Conservation (phyloP, 2,113 vertebrate species). For the Sylvietta virens region DNA sequence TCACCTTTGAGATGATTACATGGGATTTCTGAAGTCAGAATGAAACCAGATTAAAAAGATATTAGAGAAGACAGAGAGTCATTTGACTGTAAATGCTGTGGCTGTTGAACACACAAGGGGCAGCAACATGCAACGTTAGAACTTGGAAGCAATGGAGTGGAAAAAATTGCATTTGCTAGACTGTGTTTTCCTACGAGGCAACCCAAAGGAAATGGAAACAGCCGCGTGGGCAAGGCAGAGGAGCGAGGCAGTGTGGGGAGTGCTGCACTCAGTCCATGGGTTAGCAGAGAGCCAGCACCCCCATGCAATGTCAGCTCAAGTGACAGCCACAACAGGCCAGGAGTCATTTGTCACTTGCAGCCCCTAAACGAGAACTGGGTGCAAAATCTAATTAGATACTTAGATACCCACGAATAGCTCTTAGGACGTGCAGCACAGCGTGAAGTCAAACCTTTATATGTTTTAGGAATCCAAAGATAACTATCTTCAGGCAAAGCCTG, state of each 20-base stretch:
- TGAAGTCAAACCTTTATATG: not conserved
- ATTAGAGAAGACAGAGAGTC: conserved; percentile 27
- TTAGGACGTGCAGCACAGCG: not conserved
- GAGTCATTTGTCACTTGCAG: not conserved
- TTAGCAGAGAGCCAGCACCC: not conserved
- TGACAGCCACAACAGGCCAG: not conserved
- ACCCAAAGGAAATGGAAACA: not conserved
- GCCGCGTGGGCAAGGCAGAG: not conserved
- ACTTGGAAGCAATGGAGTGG: not conserved
- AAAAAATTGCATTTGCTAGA: conserved; percentile 15
- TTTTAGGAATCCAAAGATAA: not conserved
- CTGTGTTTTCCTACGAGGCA: not conserved
- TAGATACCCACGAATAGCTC: not conserved
- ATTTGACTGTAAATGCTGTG: not conserved
- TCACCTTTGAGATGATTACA: not conserved
- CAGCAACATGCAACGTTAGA: not conserved
- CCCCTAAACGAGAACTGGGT: rapidly evolving
- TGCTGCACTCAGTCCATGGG: rapidly evolving
- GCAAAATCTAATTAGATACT: not conserved
- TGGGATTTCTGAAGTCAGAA: not conserved
- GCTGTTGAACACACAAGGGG: not conserved
- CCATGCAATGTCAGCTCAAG: not conserved
- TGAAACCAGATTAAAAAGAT: not conserved
- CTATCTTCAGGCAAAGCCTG: not conserved
- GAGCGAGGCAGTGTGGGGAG: rapidly evolving